phyloP scores from a whole-genome alignment of 2,113 vertebrate species.

The Catharus minimus region DNA sequence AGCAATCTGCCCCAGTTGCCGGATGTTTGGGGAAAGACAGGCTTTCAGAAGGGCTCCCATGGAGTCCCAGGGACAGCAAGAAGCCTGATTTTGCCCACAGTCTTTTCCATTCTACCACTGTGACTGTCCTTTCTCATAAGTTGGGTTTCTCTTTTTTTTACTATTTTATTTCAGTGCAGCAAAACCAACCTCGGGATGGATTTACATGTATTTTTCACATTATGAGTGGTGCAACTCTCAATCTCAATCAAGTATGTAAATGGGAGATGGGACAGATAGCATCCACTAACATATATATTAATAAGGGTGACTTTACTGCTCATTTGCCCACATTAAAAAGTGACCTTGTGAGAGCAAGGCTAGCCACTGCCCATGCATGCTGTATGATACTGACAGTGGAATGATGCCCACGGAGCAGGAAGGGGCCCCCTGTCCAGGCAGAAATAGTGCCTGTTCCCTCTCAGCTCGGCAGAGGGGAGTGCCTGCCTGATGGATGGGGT shows the following conservation, averaged over 20 bases:
- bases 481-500: background rate
- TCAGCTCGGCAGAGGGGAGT: background rate
- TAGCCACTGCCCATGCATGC: background rate
- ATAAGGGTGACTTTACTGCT: background rate
- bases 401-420: accelerated
- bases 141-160: background rate
- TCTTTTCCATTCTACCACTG: background rate
- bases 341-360: background rate
- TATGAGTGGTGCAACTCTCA: background rate
- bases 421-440: background rate
- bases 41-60: accelerated
- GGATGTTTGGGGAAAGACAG: accelerated
- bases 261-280: background rate
- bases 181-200: background rate
- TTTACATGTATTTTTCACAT: accelerated
- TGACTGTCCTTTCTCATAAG: background rate
- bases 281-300: background rate
- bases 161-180: background rate
- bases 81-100: accelerated
- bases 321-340: background rate
- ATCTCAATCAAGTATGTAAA: background rate
- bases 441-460: background rate
- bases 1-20: too few relatives aligned
- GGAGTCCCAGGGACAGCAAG: background rate
- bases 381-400: accelerated